Evolutionary conservation across 2,113 vertebrate species (phyloP), one percentile per base, ranked within the genome.

Genomic region (Saimiri boliviensis): DNA sequence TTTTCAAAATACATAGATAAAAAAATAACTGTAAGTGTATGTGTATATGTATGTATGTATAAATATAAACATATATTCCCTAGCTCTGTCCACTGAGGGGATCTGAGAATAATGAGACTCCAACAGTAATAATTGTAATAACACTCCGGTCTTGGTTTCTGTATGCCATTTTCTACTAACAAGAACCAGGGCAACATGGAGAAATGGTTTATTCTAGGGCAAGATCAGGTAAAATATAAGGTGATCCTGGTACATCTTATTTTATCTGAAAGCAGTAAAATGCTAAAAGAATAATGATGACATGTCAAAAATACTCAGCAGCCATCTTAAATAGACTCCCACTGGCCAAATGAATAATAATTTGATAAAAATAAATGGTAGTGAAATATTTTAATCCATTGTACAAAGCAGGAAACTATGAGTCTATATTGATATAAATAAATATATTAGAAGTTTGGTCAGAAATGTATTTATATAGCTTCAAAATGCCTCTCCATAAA

Each of bases 211-310:
- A 20, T 68, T 82, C 47, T 16, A 82, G 37, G 45, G 5, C 13
- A 90, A 91, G 68, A 70, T 66, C 70, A 91, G 2, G 2, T 71
- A 84, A 89, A 89, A 10, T 79, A 88, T 14, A 47, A 77, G 12
- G 37, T 80, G 37, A 63, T 63, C 60, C 60, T 54, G 17, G n/a
- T 14, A 60, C 25, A 76, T 94, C 87, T 90, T 83, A 80, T 60
- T 94, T 88, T 54, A 83, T 66, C 4, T 63, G 30, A 94, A 77
- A 84, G 68, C 56, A 82, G 9, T 12, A 86, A 96, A 96, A 42
- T 82, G 6, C 27, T 82, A 3, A 87, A 68, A 58, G 40, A 94
- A 74, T 82, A 25, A 93, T 32, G 56, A 82, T 87, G 56, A n/a
- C 10, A 14, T 90, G 27, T 86, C 27, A 70, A n/a, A 71, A 86